Base-by-base conservation (phyloP, 1,140 invertebrate species). In the Diuraphis noxia region DNA sequence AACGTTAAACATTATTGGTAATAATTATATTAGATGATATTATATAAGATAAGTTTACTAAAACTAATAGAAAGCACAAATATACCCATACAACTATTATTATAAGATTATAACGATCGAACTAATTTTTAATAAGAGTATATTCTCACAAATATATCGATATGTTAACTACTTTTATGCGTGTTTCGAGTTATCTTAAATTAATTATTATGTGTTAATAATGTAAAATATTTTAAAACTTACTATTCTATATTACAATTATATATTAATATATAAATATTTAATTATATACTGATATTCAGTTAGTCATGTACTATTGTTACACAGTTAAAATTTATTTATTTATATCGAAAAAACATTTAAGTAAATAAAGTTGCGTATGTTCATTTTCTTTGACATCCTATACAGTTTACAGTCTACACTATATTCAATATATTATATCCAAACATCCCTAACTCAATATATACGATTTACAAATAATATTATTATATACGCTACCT, bases 131-230 rank as follows among this genome's bases (percentile, higher is more conserved):
- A 72, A 72, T 72, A n/a, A n/a, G 34, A n/a, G n/a, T 72, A n/a
- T 72, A 63, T 19, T 86, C 41, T 8, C 41, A 84, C 25, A 17
- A 41, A 17, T 85, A 23, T 52, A 40, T 40, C 25, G 38, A 84
- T n/a, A 21, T 86, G 43, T 86, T 52, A 86, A 86, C 84, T 52
- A 52, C 84, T 86, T 86, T 86, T 86, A 86, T 86, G n/a, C 46
- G 43, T 86, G n/a, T 86, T 36, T 86, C 21, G 13, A 86, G 8
- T 86, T 52, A 52, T 86, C 46, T 52, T 86, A 86, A 52, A 85
- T 46, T 85, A 85, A 85, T 85, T 85, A 85, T 86, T 36, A 86
- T 38, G 38, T 86, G 84, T 86, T 86, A 52, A 52, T 86, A 85
- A 46, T 85, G 82, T 85, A 85, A 43, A 43, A 85, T 46, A 85